Evolutionary conservation across 2,888 invertebrate genomes (phyloP).

Genomic region (Sinotaia quadrata): DNA sequence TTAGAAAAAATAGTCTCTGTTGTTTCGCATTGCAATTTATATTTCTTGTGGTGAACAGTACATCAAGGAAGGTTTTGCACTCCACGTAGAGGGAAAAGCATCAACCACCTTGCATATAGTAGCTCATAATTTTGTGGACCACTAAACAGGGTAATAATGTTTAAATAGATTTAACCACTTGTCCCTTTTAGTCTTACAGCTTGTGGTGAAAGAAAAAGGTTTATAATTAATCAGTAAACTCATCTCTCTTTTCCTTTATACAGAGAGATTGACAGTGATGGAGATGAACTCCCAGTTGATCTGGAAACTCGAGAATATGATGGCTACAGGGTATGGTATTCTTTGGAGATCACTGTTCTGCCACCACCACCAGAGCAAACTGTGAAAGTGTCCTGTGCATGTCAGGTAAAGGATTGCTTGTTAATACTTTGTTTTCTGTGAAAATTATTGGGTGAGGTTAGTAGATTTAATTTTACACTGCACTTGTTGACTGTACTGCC

Average conservation of each 20-base stretch:
- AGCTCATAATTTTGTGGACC: too few species aligned
- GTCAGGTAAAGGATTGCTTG: constrained; percentile 67
- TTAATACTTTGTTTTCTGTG: background rate
- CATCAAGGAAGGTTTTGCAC: too few species aligned
- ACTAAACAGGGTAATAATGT: too few species aligned
- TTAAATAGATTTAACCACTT: too few species aligned
- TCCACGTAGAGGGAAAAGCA: too few species aligned
- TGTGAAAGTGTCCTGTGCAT: constrained; percentile 66
- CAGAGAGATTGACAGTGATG: constrained; percentile 72
- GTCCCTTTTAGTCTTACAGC: too few species aligned
- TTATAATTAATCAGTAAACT: background rate
- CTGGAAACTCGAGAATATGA: constrained; percentile 58
- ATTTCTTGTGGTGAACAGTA: too few species aligned
- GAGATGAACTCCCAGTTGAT: constrained; percentile 66
- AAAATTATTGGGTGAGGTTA: background rate
- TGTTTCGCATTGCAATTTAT: too few species aligned
- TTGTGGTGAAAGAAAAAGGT: too few species aligned
- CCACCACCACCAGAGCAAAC: constrained; percentile 66
- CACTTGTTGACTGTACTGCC: background rate
- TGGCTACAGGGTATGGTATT: constrained; percentile 71
- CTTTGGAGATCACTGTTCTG: constrained; percentile 66
- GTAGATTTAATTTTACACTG: background rate
- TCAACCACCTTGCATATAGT: too few species aligned
- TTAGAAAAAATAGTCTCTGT: too few species aligned
- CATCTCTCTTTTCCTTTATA: constrained; percentile 6